A percentile compares a stretch with the other conserved stretches of the same genome.
Conservation (phyloP, 2,888 invertebrate genomes). For the Conomelus anceps region DNA sequence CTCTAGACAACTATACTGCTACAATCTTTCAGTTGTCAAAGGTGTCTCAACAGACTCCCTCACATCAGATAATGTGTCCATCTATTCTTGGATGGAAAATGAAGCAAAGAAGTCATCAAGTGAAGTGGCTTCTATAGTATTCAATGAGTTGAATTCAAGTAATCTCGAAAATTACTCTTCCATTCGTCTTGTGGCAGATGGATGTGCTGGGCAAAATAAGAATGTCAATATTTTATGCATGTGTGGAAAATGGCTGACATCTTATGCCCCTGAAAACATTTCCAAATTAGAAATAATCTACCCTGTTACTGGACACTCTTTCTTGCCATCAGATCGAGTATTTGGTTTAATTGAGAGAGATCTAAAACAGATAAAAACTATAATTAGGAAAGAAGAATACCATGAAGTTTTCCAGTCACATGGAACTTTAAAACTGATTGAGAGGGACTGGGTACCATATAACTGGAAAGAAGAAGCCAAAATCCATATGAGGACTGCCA, state of each 20-base stretch:
- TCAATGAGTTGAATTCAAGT: neutral
- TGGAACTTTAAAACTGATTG: constrained; percentile 3
- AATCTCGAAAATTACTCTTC: neutral
- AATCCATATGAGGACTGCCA: neutral
- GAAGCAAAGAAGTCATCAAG: neutral
- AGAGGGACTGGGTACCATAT: neutral
- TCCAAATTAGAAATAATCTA: neutral
- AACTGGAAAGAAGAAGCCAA: constrained; percentile 12
- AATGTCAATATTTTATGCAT: neutral
- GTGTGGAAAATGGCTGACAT: neutral
- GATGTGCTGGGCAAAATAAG: neutral
- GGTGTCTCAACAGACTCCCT: neutral
- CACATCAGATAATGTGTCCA: neutral
- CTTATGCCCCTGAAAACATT: neutral
- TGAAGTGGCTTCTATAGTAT: neutral
- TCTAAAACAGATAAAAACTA: neutral
- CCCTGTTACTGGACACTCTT: neutral
- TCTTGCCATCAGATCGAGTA: neutral
- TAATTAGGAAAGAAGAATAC: neutral
- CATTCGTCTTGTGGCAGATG: neutral
- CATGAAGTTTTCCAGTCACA: neutral
- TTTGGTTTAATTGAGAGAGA: neutral
- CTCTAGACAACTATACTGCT: too few relatives aligned
- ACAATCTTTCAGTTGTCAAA: neutral
- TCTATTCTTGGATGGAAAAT: neutral